These are phyloP conservation scores for Gobius niger DNA, from an alignment of 2,113 vertebrate species.

Conservation along the genomic window DNA sequence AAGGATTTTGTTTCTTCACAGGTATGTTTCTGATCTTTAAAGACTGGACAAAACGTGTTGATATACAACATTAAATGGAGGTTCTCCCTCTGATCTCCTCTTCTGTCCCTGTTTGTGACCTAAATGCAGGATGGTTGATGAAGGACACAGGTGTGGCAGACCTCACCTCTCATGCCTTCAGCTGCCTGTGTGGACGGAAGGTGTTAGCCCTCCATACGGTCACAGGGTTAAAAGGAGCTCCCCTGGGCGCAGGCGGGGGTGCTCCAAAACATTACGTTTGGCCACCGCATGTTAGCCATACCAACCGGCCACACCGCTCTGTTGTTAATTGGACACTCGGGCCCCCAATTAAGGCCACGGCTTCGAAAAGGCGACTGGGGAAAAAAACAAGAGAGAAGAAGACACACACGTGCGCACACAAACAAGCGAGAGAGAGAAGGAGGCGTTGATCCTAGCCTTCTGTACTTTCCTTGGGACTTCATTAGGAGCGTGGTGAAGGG, in stretches of 20 bases:
- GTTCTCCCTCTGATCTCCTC: neutral
- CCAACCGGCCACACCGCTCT: slow-evolving; percentile 69
- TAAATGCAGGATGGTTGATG: neutral
- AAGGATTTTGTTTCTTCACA: too few relatives aligned
- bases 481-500: slow-evolving; percentile 68
- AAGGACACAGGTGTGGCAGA: neutral
- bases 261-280: slow-evolving; percentile 36
- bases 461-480: slow-evolving; percentile 73
- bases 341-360: slow-evolving; percentile 85
- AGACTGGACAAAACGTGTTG: too few relatives aligned
- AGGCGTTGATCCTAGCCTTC: neutral
- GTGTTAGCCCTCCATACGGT: slow-evolving; percentile 34
- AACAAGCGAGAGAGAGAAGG: neutral
- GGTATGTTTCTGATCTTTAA: too few relatives aligned
- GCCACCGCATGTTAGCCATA: slow-evolving; percentile 77
- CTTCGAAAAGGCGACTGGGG: slow-evolving; percentile 79
- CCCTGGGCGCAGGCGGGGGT: slow-evolving; percentile 14
- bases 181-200: slow-evolving; percentile 36
- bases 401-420: slow-evolving; percentile 17
- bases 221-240: slow-evolving; percentile 28
- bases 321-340: slow-evolving; percentile 85
- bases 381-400: slow-evolving; percentile 48
- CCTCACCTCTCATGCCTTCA: slow-evolving; percentile 4
- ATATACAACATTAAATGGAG: too few relatives aligned
- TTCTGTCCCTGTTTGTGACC: neutral